Base-by-base conservation (phyloP, 2,797 vertebrate genomes). In the Cryptoprocta ferox region DNA sequence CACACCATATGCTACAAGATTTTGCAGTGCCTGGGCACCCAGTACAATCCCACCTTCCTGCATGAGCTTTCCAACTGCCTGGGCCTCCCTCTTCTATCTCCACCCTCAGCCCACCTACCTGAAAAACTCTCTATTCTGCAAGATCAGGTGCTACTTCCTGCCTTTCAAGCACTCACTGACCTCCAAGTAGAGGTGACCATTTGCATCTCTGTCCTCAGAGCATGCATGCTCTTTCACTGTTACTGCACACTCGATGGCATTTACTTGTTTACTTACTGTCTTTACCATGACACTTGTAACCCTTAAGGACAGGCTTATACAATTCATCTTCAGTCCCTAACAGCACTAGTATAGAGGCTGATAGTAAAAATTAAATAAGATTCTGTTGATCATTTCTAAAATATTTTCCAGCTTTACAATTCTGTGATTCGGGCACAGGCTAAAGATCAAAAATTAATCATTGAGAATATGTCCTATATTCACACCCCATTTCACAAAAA, bases 321-420 rank as follows among this genome's bases (percentile, higher is more conserved):
- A 50, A 53, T 45, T 80, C 48, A 45, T 42, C 71, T 50, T 37
- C 65, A 11, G 21, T 56, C 65, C 37, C 30, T 81, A 85, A 89
- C 26, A 79, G 21, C 42, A 35, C 30, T 30, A 89, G 75, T 30
- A 48, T 12, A 75, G 80, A 89, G 5, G 26, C 19, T 56, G 48
- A 79, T 2, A 37, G 59, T 66, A 71, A 93, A 92, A 65, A 28
- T 10, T 48, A 59, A 86, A 70, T 30, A 61, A 42, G 80, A 37
- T 28, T 42, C 12, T 92, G 24, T 87, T 75, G 18, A 30, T 89
- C 30, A 91, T 39, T 86, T 86, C 56, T 80, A 63, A 89, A 65
- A 76, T 48, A 15, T 48, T 75, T 91, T 87, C 73, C 68, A 65
- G 39, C 19, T 80, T 45, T 42, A 63, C 79, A 95, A 87, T 91